Percentiles rank a stretch among this genome's conserved stretches.
Evolutionary conservation across 2,888 invertebrate genomes (phyloP).

Genomic region (Celastrina argiolus): DNA sequence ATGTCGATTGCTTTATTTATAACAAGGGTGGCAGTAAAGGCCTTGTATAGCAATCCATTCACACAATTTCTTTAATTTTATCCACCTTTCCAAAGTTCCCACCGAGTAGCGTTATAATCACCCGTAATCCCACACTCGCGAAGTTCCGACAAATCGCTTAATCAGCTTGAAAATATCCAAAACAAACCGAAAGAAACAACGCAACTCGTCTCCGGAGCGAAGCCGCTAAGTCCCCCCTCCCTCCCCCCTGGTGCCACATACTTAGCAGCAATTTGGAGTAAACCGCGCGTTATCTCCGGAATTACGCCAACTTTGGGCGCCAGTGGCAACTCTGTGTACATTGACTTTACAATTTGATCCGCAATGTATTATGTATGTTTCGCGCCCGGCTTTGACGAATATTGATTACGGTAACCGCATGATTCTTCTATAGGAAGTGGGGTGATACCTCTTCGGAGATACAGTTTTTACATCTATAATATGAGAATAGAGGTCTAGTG

Average conservation of each 20-base stretch:
- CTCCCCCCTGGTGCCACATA: slow-evolving; percentile 61
- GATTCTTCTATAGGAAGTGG: background rate
- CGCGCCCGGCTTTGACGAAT: background rate
- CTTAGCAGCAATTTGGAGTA: slow-evolving; percentile 65
- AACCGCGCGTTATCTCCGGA: slow-evolving; percentile 50
- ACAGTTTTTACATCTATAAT: no score
- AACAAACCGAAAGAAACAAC: slow-evolving; percentile 33
- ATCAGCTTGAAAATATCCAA: slow-evolving; percentile 34
- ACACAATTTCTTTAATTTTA: background rate
- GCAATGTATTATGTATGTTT: background rate
- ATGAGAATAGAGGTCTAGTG: no score
- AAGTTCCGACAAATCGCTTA: slow-evolving; percentile 32
- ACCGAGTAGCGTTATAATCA: background rate
- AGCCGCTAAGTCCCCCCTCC: slow-evolving; percentile 65
- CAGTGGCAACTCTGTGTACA: slow-evolving; percentile 10
- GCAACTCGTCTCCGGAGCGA: slow-evolving; percentile 39
- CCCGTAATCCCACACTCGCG: background rate
- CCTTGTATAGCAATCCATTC: no score
- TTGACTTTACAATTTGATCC: slow-evolving; percentile 14
- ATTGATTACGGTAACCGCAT: background rate
- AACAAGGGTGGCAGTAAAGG: no score
- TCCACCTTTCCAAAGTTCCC: background rate
- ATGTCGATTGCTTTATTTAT: no score
- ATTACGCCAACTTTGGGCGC: slow-evolving; percentile 43
- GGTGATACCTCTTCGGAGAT: background rate